These are phyloP conservation scores for Ciona savignyi DNA, from an alignment of 23 tunicate species.

Conservation along the genomic window DNA sequence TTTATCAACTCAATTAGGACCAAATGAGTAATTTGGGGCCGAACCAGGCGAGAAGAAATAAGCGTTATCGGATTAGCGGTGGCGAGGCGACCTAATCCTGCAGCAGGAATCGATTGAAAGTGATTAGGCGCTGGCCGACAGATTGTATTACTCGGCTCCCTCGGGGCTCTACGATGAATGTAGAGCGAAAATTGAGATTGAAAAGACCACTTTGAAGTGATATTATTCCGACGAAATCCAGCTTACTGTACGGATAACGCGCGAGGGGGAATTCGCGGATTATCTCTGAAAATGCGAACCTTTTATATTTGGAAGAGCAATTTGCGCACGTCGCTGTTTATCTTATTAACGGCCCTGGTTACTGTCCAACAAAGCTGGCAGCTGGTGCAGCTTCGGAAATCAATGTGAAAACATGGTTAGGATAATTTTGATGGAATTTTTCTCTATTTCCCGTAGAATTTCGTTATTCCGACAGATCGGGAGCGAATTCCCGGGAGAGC, in stretches of 20 bases:
- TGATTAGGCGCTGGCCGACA: constrained; percentile 11
- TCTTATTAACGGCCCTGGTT: too few species aligned
- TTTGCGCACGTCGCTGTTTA: too few species aligned
- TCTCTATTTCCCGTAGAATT: too few species aligned
- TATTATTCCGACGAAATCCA: neutral
- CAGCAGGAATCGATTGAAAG: neutral
- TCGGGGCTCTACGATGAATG: neutral
- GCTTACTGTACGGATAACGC: neutral
- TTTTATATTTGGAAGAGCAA: neutral
- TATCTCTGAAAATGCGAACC: neutral
- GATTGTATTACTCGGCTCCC: constrained; percentile 21
- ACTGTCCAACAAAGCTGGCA: too few species aligned
- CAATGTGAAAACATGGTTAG: too few species aligned
- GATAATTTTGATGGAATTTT: too few species aligned
- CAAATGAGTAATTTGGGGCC: neutral
- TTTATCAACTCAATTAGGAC: constrained; percentile 1
- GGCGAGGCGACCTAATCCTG: constrained; percentile 1
- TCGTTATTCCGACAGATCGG: too few species aligned
- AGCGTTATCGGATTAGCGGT: constrained; percentile 1
- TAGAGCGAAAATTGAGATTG: neutral
- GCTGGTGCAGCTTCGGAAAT: too few species aligned
- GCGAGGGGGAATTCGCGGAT: neutral
- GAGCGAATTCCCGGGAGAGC: neutral
- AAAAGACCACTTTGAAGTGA: neutral
- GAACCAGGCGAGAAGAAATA: neutral